phyloP scores from a whole-genome alignment of 1,140 invertebrate genomes.

The Brachionus rubens region DNA sequence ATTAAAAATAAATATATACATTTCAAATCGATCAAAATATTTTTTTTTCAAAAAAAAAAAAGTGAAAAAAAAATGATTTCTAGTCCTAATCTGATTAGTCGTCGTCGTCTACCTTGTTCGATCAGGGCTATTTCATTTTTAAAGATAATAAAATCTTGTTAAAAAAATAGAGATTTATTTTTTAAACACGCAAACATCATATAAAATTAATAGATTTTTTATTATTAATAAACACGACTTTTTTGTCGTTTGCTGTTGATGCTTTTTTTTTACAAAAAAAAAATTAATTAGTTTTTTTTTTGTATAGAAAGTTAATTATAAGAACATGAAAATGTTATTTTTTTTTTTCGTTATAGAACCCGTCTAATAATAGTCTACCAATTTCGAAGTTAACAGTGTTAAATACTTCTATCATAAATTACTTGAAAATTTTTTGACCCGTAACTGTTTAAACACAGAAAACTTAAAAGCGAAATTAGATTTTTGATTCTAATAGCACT shows the following conservation, averaged over 20 bases:
- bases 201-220: slow-evolving; percentile 40
- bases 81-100: slow-evolving; percentile 23
- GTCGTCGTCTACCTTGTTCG: no score
- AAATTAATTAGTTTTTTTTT: no score
- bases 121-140: slow-evolving; percentile 35
- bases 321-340: no score
- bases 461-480: background rate
- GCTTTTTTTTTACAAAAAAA: background rate
- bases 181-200: slow-evolving; percentile 13
- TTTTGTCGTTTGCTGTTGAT: background rate
- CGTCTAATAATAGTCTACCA: no score
- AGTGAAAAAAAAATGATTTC: background rate
- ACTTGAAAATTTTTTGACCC: background rate
- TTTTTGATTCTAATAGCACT: background rate
- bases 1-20: no score
- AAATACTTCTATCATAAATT: no score
- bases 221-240: slow-evolving; percentile 9
- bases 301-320: no score
- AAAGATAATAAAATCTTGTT: slow-evolving; percentile 40
- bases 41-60: slow-evolving; percentile 20
- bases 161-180: background rate
- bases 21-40: background rate
- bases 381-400: no score
- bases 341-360: no score
- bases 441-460: background rate